A percentile compares a stretch with the other conserved stretches of the same genome.
Evolutionary conservation across 2,113 vertebrate genomes (phyloP).

Genomic region (Rhombomys opimus): DNA sequence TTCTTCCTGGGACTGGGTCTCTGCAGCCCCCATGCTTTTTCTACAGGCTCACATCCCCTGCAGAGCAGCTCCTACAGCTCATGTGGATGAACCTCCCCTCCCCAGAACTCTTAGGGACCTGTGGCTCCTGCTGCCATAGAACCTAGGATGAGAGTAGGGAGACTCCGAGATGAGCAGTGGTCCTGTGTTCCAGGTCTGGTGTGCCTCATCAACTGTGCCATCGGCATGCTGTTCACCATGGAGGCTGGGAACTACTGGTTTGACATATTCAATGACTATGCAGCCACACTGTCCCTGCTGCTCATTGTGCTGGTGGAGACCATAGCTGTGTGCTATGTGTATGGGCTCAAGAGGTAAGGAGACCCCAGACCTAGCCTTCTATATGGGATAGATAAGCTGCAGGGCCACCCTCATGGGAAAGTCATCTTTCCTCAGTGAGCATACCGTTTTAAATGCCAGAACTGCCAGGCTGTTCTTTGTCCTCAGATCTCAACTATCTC

Average conservation of each 20-base stretch:
- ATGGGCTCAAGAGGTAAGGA: conserved; percentile 92
- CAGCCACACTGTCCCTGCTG: conserved; percentile 92
- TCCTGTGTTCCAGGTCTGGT: conserved; percentile 86
- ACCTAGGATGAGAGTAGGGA: accelerated
- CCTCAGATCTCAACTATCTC: background rate
- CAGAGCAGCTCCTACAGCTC: background rate
- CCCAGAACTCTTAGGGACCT: background rate
- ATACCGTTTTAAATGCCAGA: too few relatives aligned
- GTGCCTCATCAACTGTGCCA: conserved; percentile 89
- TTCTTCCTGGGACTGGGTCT: background rate
- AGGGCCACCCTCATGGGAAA: background rate
- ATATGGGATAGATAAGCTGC: accelerated
- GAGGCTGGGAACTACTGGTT: conserved; percentile 97
- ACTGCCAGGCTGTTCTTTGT: accelerated
- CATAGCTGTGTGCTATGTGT: conserved; percentile 92
- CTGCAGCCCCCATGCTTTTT: too few relatives aligned
- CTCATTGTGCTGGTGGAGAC: conserved; percentile 94
- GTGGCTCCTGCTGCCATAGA: accelerated
- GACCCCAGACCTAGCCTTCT: background rate
- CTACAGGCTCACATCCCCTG: accelerated
- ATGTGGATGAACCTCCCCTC: background rate
- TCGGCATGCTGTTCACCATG: conserved; percentile 93
- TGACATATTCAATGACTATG: conserved; percentile 95
- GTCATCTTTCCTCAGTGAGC: accelerated
- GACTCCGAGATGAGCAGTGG: background rate